Conservation (phyloP, 2,797 vertebrate species). For the Crax fasciolata region DNA sequence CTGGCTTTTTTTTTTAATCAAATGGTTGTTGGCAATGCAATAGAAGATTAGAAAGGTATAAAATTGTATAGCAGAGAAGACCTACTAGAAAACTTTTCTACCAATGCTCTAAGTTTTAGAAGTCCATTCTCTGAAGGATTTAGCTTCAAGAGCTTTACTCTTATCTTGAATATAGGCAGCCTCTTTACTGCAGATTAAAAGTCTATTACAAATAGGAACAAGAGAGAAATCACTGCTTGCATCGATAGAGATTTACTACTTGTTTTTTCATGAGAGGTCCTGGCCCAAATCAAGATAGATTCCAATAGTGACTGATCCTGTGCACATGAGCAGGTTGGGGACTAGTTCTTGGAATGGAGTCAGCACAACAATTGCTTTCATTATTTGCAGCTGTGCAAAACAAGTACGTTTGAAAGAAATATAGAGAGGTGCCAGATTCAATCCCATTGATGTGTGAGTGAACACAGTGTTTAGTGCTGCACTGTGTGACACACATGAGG, state of each 20-base stretch:
- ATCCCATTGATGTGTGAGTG: constrained; percentile 12
- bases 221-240: not conserved
- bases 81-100: not conserved
- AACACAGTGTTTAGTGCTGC: not conserved
- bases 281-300: constrained; percentile 5
- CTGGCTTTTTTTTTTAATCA: not conserved
- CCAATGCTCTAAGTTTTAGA: not conserved
- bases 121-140: not conserved
- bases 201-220: not conserved
- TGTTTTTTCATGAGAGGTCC: not conserved
- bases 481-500: not conserved
- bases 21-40: not conserved
- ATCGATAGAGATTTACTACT: not conserved
- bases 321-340: constrained; percentile 23
- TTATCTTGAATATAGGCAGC: not conserved
- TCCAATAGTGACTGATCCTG: constrained; percentile 10
- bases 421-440: constrained; percentile 25
- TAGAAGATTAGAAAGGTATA: not conserved
- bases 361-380: constrained; percentile 51
- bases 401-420: constrained; percentile 33
- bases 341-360: constrained; percentile 52
- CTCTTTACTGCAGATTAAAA: not conserved
- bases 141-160: not conserved
- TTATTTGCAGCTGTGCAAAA: constrained; percentile 65
- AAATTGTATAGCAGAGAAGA: not conserved